Percentiles rank a stretch among this genome's conserved stretches.
These are phyloP conservation scores for Carpatolechia fugitivella DNA, from an alignment of 2,888 invertebrate genomes.

Conservation along the genomic window DNA sequence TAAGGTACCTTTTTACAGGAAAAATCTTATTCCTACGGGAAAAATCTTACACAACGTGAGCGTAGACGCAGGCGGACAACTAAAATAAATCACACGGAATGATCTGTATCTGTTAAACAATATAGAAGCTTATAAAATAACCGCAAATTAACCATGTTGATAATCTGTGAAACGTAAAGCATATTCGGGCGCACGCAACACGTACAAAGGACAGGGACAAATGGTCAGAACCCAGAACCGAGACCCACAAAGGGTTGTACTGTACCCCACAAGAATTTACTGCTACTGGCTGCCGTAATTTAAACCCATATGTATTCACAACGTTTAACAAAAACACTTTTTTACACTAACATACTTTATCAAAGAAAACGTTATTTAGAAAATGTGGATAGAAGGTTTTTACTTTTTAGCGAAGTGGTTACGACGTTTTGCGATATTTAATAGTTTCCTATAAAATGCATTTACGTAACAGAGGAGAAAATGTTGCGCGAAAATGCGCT, in stretches of 20 bases:
- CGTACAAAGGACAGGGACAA: background rate
- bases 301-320: slow-evolving; percentile 3
- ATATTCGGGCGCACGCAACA: background rate
- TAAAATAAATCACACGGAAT: background rate
- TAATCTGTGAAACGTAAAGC: background rate
- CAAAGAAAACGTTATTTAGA: too few relatives aligned
- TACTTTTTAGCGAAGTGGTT: too few relatives aligned
- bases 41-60: too few relatives aligned
- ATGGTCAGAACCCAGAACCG: slow-evolving; percentile 1
- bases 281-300: background rate
- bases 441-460: background rate
- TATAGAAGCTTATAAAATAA: background rate
- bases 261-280: slow-evolving; percentile 7
- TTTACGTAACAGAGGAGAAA: background rate
- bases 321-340: background rate
- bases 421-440: too few relatives aligned
- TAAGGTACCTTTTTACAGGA: too few relatives aligned
- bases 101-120: background rate
- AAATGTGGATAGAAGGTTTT: too few relatives aligned
- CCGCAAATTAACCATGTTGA: background rate
- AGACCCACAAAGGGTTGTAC: slow-evolving; percentile 6
- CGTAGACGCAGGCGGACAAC: too few relatives aligned
- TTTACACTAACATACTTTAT: background rate
- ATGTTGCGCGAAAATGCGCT: background rate
- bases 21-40: too few relatives aligned